These are phyloP conservation scores for Loriculus beryllinus DNA, from an alignment of 2,797 vertebrate genomes.

Conservation along the genomic window DNA sequence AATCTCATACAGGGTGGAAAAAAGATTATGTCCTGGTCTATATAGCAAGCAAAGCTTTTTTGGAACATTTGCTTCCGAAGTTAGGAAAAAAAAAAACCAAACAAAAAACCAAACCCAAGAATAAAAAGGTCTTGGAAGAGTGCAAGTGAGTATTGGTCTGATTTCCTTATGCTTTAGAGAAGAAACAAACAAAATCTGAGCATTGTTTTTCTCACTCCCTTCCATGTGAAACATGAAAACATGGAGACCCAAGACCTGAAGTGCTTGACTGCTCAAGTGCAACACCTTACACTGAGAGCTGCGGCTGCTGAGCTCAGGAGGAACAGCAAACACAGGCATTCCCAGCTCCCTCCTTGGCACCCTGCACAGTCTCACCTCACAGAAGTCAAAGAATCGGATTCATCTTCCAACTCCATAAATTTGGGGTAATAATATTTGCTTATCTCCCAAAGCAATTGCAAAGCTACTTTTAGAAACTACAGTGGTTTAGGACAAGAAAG, in stretches of 20 bases:
- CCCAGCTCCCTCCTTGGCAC: not conserved
- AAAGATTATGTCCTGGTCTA: not conserved
- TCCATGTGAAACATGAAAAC: not conserved
- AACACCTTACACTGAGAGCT: not conserved
- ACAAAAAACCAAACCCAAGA: not conserved
- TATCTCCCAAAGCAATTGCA: not conserved
- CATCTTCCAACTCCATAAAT: not conserved
- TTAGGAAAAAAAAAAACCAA: not conserved
- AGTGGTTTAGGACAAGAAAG: not conserved
- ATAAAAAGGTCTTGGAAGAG: not conserved
- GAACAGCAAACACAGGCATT: not conserved
- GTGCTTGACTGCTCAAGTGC: not conserved
- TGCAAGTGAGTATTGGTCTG: not conserved
- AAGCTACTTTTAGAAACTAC: not conserved
- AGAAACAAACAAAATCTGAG: not conserved
- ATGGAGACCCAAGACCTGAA: not conserved
- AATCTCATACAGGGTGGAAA: not conserved
- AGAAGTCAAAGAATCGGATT: not conserved
- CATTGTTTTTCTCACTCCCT: not conserved
- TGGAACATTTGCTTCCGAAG: not conserved
- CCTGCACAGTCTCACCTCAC: not conserved
- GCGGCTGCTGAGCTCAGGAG: accelerated
- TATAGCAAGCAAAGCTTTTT: accelerated
- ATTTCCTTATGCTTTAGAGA: not conserved
- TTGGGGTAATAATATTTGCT: not conserved